These are phyloP conservation scores for Sebastes goodei DNA, from an alignment of 2,797 vertebrate species.

Conservation along the genomic window DNA sequence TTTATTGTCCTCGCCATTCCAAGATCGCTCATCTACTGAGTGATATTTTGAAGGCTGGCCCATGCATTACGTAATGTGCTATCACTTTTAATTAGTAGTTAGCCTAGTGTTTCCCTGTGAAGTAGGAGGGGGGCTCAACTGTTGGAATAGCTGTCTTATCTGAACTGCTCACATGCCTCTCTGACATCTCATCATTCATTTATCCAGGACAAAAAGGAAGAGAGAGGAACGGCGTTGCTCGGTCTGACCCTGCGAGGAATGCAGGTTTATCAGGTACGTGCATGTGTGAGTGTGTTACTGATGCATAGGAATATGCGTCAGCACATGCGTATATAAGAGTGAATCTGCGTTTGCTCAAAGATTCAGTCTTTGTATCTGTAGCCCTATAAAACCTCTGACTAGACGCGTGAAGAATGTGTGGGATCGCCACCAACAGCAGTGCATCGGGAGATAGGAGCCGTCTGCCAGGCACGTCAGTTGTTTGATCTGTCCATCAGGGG, in stretches of 20 bases:
- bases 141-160: slow-evolving; percentile 66
- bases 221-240: slow-evolving; percentile 86
- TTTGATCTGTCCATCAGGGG: slow-evolving; percentile 81
- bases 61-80: slow-evolving; percentile 48
- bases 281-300: slow-evolving; percentile 44
- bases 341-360: slow-evolving; percentile 65
- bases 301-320: slow-evolving; percentile 34
- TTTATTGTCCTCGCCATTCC: slow-evolving; percentile 51
- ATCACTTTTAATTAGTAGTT: slow-evolving; percentile 51
- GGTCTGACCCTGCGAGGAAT: slow-evolving; percentile 92
- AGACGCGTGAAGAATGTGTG: slow-evolving; percentile 76
- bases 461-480: slow-evolving; percentile 69
- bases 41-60: slow-evolving; percentile 48
- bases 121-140: slow-evolving; percentile 24
- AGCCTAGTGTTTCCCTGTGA: slow-evolving; percentile 24
- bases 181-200: slow-evolving; percentile 74
- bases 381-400: slow-evolving; percentile 48
- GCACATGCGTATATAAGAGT: slow-evolving; percentile 5
- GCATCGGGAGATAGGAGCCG: slow-evolving; percentile 70
- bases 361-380: slow-evolving; percentile 30
- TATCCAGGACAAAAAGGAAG: slow-evolving; percentile 91
- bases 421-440: slow-evolving; percentile 63
- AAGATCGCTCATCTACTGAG: slow-evolving; percentile 41
- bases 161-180: slow-evolving; percentile 62
- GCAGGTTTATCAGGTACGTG: slow-evolving; percentile 92